A percentile compares a stretch with the other conserved stretches of the same genome.
phyloP scores from a whole-genome alignment of 2,113 vertebrate species.

The Erpornis zantholeuca region DNA sequence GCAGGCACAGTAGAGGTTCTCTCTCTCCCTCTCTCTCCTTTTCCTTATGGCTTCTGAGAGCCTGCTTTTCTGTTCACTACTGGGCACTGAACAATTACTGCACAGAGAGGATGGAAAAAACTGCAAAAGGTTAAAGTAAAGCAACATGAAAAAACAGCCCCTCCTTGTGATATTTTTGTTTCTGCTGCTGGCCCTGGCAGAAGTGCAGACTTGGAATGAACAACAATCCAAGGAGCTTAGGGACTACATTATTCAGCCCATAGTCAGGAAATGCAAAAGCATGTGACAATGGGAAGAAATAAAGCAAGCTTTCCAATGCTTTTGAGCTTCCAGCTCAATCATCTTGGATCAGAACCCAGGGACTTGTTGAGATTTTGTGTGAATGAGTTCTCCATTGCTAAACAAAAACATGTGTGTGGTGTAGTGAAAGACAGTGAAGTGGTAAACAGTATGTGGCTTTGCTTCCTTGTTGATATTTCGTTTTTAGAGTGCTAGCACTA shows the following conservation, averaged over 20 bases:
- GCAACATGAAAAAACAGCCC: conserved; percentile 25
- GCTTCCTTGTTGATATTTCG: not conserved
- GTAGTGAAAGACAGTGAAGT: not conserved
- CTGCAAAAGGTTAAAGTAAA: conserved; percentile 44
- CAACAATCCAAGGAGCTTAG: conserved; percentile 16
- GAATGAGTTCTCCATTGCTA: conserved; percentile 34
- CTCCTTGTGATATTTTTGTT: conserved; percentile 63
- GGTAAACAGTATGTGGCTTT: conserved; percentile 4
- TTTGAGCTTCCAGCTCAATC: conserved; percentile 28
- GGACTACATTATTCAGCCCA: not conserved
- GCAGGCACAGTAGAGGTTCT: not conserved
- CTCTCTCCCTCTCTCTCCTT: not conserved
- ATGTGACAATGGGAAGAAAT: conserved; percentile 58
- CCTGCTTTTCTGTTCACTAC: not conserved
- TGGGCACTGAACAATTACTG: conserved; percentile 7
- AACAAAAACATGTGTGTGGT: conserved; percentile 27
- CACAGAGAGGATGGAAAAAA: conserved; percentile 45
- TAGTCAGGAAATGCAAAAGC: conserved; percentile 45
- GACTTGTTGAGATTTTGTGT: conserved; percentile 15
- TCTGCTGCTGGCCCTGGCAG: conserved; percentile 47
- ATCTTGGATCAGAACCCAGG: conserved; percentile 7
- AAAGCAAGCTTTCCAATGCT: conserved; percentile 5
- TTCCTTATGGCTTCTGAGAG: not conserved
- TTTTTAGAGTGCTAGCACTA: not conserved
- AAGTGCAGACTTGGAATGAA: conserved; percentile 32